These are phyloP conservation scores for Mustelus asterias DNA, from an alignment of 2,113 vertebrate genomes.

Conservation along the genomic window DNA sequence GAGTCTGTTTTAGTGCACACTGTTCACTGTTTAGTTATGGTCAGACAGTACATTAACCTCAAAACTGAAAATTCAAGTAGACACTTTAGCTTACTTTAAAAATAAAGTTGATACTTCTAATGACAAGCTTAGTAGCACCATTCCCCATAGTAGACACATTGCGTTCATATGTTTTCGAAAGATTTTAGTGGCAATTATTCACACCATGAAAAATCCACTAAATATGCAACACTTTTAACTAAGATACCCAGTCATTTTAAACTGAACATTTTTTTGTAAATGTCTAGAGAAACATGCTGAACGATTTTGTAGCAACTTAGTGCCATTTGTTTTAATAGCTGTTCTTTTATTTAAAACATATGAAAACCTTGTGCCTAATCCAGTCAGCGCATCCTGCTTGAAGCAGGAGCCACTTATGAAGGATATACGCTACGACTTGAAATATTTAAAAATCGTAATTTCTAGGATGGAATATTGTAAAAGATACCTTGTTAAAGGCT, in stretches of 20 bases:
- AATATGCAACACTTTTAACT: slow-evolving; percentile 31
- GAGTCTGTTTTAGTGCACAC: neutral
- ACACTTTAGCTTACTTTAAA: slow-evolving; percentile 9
- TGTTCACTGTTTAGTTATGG: slow-evolving; percentile 4
- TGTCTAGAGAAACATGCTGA: slow-evolving; percentile 5
- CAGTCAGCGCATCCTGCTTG: slow-evolving; percentile 8
- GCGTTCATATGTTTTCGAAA: slow-evolving; percentile 34
- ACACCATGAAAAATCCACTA: slow-evolving; percentile 12
- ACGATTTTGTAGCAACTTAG: slow-evolving; percentile 9
- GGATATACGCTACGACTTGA: slow-evolving; percentile 24
- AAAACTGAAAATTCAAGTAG: slow-evolving; percentile 1
- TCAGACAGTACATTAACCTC: neutral
- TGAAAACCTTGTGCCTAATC: slow-evolving; percentile 35
- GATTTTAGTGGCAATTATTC: slow-evolving; percentile 18
- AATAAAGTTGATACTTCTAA: neutral
- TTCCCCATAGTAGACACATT: slow-evolving; percentile 30
- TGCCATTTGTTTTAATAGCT: slow-evolving; percentile 35
- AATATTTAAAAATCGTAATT: slow-evolving; percentile 11
- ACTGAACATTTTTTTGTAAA: slow-evolving; percentile 25
- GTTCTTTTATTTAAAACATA: slow-evolving; percentile 36
- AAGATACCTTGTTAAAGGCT: neutral
- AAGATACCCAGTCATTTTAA: slow-evolving; percentile 21
- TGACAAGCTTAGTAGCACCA: neutral
- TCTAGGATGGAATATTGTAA: slow-evolving; percentile 16
- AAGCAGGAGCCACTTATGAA: slow-evolving; percentile 24